A percentile compares a stretch with the other conserved stretches of the same genome.
Conservation (phyloP, 2,113 vertebrate species). For the Murina feae region DNA sequence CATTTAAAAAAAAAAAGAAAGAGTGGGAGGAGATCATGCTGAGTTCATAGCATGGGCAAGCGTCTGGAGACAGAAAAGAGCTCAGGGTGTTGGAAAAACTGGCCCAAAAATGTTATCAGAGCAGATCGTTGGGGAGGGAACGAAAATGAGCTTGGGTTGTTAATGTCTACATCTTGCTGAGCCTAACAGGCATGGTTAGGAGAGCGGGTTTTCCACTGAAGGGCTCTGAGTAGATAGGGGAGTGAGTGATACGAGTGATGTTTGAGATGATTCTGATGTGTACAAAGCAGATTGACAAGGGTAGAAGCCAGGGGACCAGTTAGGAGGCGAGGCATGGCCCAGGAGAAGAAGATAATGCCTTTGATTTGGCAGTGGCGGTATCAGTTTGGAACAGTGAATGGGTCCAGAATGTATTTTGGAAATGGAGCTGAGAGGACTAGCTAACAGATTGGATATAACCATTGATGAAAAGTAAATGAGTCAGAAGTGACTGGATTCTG, state of each 20-base stretch:
- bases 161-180: background rate
- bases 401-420: background rate
- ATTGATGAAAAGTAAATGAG: background rate
- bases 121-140: background rate
- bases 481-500: background rate
- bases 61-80: background rate
- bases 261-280: background rate
- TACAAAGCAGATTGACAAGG: background rate
- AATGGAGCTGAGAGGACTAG: background rate
- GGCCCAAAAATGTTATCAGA: background rate
- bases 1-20: too few relatives aligned
- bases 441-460: background rate
- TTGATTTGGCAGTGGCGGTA: background rate
- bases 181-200: background rate
- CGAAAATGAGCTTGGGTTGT: background rate
- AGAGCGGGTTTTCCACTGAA: background rate
- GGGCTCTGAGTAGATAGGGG: background rate
- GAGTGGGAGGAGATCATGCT: too few relatives aligned
- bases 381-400: background rate
- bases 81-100: background rate
- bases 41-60: fast-evolving
- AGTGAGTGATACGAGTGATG: background rate
- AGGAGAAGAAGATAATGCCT: background rate
- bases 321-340: background rate
- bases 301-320: background rate